Evolutionary conservation across 2,113 vertebrate species (phyloP), one percentile per base, ranked within the genome.

Genomic region (Anguilla japonica): DNA sequence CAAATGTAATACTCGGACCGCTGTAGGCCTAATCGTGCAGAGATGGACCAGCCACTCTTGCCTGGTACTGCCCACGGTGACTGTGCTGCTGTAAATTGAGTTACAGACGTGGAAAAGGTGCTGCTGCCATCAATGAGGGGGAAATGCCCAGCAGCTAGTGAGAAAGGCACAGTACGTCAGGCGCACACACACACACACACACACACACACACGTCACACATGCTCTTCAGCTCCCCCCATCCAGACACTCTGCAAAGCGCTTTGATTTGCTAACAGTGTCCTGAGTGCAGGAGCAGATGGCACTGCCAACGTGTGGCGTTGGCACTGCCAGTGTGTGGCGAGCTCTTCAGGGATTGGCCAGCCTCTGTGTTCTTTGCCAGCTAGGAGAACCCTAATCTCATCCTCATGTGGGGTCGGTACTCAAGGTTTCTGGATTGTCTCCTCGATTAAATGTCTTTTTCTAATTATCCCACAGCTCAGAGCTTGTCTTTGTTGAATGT

Each of bases 211-310:
- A 0, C 34, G 0, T 34, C 34, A 34, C 34, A 71, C 22, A 1
- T n/a, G 83, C 20, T 39, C 41, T 2, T 71, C 34, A 2, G 41
- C 67, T 71, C 1, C 20, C 26, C 57, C 84, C 53, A 56, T n/a
- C n/a, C 71, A 75, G 63, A 7, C 63, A n/a, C 26, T 26, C 63
- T 2, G 26, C 26, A 81, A 41, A 87, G 63, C 43, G n/a, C 82
- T 57, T 84, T 81, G 22, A 53, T 60, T 34, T 85, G 83, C 87
- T 87, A 87, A 88, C 88, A 84, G 86, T 14, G 9, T 53, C 50
- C 11, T 9, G 8, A 53, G 50, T 53, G 1, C 84, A 89, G 82
- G 87, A 88, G 84, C 89, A 90, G 89, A 89, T 89, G 88, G 88
- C 86, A 83, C 8, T 14, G 81, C 81, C 14, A 40, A 84, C 83